Base-by-base conservation (phyloP, 2,888 invertebrate genomes). In the Globia sparganii region DNA sequence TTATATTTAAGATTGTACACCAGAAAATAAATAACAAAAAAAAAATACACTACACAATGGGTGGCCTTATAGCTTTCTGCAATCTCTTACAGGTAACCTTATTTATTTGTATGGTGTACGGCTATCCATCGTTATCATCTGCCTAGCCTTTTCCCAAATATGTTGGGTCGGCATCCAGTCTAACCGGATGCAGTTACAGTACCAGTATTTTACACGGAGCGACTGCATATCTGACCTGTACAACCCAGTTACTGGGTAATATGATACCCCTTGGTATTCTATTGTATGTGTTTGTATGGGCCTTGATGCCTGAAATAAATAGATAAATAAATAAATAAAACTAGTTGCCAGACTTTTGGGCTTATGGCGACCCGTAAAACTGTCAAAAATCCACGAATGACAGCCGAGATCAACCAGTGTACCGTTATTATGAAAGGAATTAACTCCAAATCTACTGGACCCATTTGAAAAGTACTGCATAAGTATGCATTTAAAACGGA, bases 401-500 rank as follows among this genome's bases (percentile, higher is more conserved):
- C 18, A 46, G 49, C 49, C 9, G 25, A 9, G 25, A 25, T 25
- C 49, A 49, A 25, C 9, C 21, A 53, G 49, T 53, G 25, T 25
- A 25, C 4, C 25, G 25, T 25, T 53, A 13, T 43, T 21, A 31
- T 31, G 61, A 61, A 31, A 34, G 21, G 34, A 34, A 13, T 25
- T 5, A 13, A 53, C 21, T 31, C 4, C 3, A 40, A 49, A 46
- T 58, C 0, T 15, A 49, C 49, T 34, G 25, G 8, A n/a, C 13
- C 21, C 18, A 31, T n/a, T 70, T 64, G 1, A n/a, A 31, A 43
- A 40, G 15, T 11, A 21, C 18, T n/a, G 28, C 9, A 61, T 9
- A 46, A 46, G 59, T 31, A 56, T 69, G 64, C 40, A 53, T 79
- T 65, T 43, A 64, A 80, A 69, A 65, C 25, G 15, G n/a, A 21